Percentiles rank a stretch among this genome's conserved stretches.
These are phyloP conservation scores for Redunca redunca DNA, from an alignment of 2,113 vertebrate genomes.

Conservation along the genomic window DNA sequence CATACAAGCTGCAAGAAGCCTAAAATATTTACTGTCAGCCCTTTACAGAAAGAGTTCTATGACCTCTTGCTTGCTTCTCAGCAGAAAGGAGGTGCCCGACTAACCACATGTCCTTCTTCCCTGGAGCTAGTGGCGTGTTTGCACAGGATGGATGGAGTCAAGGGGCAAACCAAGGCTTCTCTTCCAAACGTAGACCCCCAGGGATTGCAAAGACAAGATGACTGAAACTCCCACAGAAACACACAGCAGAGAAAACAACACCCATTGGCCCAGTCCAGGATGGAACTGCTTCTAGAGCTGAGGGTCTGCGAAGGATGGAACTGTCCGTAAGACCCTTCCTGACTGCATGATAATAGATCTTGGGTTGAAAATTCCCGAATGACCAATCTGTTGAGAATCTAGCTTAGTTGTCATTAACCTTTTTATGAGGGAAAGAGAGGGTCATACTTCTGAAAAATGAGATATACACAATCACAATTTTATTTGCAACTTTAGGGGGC, in stretches of 20 bases:
- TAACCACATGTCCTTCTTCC: not conserved
- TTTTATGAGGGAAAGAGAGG: not conserved
- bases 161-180: not conserved
- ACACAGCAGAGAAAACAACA: not conserved
- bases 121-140: not conserved
- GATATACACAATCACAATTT: not conserved
- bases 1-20: not conserved
- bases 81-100: not conserved
- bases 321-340: not conserved
- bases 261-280: not conserved
- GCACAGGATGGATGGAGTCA: not conserved
- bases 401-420: not conserved
- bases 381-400: not conserved
- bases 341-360: not conserved
- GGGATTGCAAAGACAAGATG: not conserved
- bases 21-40: not conserved
- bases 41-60: not conserved
- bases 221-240: not conserved
- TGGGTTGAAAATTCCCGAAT: not conserved
- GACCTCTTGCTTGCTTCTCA: not conserved
- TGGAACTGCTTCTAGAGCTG: not conserved
- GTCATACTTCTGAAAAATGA: not conserved
- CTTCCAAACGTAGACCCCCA: not conserved
- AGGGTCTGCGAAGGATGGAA: not conserved
- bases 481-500: not conserved